Evolutionary conservation across 2,797 vertebrate species (phyloP), one percentile per base, ranked within the genome.

Genomic region (Florisuga fusca): DNA sequence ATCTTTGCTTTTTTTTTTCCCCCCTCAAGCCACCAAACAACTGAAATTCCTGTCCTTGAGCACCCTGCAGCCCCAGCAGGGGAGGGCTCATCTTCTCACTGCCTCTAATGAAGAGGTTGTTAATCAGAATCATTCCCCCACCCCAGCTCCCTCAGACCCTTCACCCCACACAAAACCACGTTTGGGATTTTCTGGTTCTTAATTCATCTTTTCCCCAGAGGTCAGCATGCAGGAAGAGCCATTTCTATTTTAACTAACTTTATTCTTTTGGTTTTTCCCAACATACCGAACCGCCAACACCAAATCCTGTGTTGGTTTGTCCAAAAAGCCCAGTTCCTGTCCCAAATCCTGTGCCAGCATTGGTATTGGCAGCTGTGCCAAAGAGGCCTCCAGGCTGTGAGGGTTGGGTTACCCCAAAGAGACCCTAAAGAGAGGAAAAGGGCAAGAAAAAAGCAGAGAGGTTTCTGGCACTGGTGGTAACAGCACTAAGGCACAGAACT

Each of bases 391-490:
- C 98, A 0, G 99, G 83, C 77, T 99, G 99, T 0, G 99, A 97
- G 8, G 98, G 97, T 8, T 98, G 98, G 0, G 99, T 98, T 91
- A 98, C 99, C 41, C 99, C 99, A 89, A 99, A 99, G 79, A 99
- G 96, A 86, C 99, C 99, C 99, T 99, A 95, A 10, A 64, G 96
- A 91, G 18, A 64, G 43, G 58, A 96, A 93, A 27, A 3, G 15
- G 16, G 53, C 93, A 93, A 94, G 45, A 21, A 46, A 20, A 21
- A 21, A 20, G 45, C 45, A 20, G 45, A 9, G 45, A 46, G 45
- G 45, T 21, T 46, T 46, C 11, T 27, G 66, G 23, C 51, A 18
- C 54, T 21, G 34, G 12, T 4, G 15, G 21, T 2, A 19, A 21
- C n/a, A 63, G 7, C 45, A 21, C 5, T 5, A 21, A 33, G 11